phyloP scores from a whole-genome alignment of 1,140 invertebrate species.

The Drosophila willistoni region DNA sequence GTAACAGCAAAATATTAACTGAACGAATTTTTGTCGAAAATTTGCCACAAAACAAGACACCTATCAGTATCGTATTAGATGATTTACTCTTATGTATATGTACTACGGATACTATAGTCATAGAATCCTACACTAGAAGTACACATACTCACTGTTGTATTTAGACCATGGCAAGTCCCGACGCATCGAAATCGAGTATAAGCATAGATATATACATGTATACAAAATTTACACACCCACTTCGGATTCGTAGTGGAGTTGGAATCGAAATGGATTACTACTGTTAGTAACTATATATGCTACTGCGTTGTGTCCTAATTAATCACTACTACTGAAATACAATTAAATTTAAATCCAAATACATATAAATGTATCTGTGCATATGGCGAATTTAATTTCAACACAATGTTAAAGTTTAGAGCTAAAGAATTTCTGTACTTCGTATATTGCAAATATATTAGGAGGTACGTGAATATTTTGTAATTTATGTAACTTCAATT shows the following conservation, averaged over 20 bases:
- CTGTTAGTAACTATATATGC: slow-evolving; percentile 11
- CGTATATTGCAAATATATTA: slow-evolving; percentile 16
- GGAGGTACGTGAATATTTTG: slow-evolving; percentile 12
- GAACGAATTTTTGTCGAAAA: slow-evolving; percentile 22
- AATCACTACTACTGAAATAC: slow-evolving; percentile 16
- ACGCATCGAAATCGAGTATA: slow-evolving; percentile 23
- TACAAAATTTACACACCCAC: slow-evolving; percentile 13
- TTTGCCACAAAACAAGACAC: slow-evolving; percentile 12
- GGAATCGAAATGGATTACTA: slow-evolving; percentile 13
- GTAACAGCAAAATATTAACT: slow-evolving; percentile 13
- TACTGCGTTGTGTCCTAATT: slow-evolving; percentile 23
- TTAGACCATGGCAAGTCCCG: slow-evolving; percentile 11
- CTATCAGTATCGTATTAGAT: slow-evolving; percentile 15
- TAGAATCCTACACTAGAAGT: not conserved
- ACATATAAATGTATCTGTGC: slow-evolving; percentile 17
- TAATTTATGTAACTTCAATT: slow-evolving; percentile 29
- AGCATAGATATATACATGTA: slow-evolving; percentile 11
- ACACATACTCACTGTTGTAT: slow-evolving; percentile 22
- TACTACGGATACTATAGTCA: slow-evolving; percentile 4
- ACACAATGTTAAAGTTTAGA: slow-evolving; percentile 23
- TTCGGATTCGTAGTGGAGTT: slow-evolving; percentile 12
- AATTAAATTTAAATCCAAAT: slow-evolving; percentile 13
- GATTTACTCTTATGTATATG: not conserved
- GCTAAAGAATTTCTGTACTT: slow-evolving; percentile 21
- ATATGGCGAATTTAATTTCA: slow-evolving; percentile 27